Percentiles rank a stretch among this genome's conserved stretches.
Conservation (phyloP, 2,888 invertebrate species). For the Parnassius orleans region DNA sequence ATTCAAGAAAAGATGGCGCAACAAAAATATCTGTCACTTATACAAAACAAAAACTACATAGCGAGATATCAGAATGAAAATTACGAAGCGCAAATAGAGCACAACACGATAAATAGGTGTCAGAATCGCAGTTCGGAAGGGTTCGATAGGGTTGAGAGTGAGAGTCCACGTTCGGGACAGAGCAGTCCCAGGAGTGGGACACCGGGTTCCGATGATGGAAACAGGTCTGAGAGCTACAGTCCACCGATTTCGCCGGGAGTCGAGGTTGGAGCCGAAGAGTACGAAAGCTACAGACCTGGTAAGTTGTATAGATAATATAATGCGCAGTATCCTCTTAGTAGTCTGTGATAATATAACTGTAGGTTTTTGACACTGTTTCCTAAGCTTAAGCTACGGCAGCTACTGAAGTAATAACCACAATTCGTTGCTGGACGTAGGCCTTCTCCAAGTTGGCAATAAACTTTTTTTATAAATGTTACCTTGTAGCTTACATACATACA, state of each 20-base stretch:
- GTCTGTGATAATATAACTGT: background rate
- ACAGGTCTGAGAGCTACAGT: slow-evolving; percentile 86
- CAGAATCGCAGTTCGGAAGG: slow-evolving; percentile 38
- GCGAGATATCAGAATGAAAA: slow-evolving; percentile 63
- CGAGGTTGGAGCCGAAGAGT: slow-evolving; percentile 83
- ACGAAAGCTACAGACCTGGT: slow-evolving; percentile 73
- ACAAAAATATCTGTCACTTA: slow-evolving; percentile 62
- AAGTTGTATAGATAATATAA: slow-evolving; percentile 28
- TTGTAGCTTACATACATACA: no score
- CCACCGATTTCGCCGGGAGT: slow-evolving; percentile 93
- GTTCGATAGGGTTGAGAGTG: slow-evolving; percentile 41
- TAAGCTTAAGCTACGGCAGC: no score
- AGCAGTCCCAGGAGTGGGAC: slow-evolving; percentile 62
- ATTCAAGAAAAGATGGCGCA: slow-evolving; percentile 60
- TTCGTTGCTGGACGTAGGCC: no score
- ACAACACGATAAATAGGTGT: slow-evolving; percentile 67
- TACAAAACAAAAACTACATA: slow-evolving; percentile 70
- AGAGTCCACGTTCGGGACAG: slow-evolving; percentile 58
- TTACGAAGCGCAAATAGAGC: slow-evolving; percentile 70
- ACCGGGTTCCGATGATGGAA: slow-evolving; percentile 80
- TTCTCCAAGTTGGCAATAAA: no score
- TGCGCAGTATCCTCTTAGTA: no score
- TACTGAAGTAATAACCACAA: no score
- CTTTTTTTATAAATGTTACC: no score
- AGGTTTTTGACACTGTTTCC: no score